Percentiles rank a stretch among this genome's conserved stretches.
Conservation (phyloP, 2,888 invertebrate species). For the Agrotis clavis region DNA sequence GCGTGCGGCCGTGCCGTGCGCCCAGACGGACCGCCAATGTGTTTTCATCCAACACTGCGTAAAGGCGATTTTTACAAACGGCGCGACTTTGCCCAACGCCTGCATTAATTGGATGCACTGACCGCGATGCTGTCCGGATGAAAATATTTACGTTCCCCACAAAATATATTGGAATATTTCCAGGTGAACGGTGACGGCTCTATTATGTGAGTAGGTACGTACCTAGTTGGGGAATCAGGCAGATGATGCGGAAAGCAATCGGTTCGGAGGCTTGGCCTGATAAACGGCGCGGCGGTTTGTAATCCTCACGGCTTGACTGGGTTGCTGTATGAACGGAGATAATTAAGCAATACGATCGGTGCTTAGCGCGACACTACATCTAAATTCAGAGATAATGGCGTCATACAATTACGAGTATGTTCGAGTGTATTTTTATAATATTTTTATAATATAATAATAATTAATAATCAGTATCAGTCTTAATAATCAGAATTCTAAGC, state of each 20-base stretch:
- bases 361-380: constrained; percentile 62
- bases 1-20: constrained; percentile 52
- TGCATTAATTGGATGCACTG: constrained; percentile 86
- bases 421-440: too few species aligned
- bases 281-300: constrained; percentile 74
- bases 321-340: constrained; percentile 75
- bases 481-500: not conserved
- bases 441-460: too few species aligned
- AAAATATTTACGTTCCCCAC: constrained; percentile 81
- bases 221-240: constrained; percentile 38
- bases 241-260: constrained; percentile 72
- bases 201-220: constrained; percentile 57
- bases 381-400: constrained; percentile 60
- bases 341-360: constrained; percentile 73
- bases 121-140: constrained; percentile 79
- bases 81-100: constrained; percentile 72
- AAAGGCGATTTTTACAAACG: constrained; percentile 80
- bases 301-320: constrained; percentile 73
- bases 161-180: constrained; percentile 82
- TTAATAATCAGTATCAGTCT: too few species aligned
- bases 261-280: constrained; percentile 68
- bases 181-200: constrained; percentile 73
- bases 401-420: constrained; percentile 49
- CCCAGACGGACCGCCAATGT: constrained; percentile 66
- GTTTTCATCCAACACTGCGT: constrained; percentile 73